Base-by-base conservation (phyloP, 2,797 vertebrate genomes). In the Staurois parvus region DNA sequence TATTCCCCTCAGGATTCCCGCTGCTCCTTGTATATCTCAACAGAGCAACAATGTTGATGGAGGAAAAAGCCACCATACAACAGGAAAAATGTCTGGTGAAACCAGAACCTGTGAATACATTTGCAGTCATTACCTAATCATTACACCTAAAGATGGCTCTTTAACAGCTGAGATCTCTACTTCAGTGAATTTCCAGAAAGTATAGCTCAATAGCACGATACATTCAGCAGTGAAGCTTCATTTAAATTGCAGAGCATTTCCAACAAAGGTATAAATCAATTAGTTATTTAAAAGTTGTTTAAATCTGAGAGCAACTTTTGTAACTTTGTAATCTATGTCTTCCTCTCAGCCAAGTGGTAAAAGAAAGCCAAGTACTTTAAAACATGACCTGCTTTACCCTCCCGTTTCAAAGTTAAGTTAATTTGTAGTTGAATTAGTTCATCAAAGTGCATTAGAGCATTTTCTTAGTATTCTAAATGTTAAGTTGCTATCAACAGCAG, bases 341-440 rank as follows among this genome's bases (percentile, higher is more conserved):
- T 86, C 74, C 75, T 83, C 56, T 79, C 56, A 83, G 85, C 56
- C 75, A 82, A 83, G 80, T 78, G 56, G 68, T 83, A 83, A 86
- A 79, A 73, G 74, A 72, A 83, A 83, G 85, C 80, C 34, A 79
- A 83, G 80, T 80, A 86, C 80, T 86, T 86, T 83, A 83, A 72
- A 83, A 83, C 69, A 30, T 83, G 85, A 83, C 85, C 85, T 83
- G 80, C 68, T 83, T 86, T 86, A 73, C 74, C 79, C 79, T 83
- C 37, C 80, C 69, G 40, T 78, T 83, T 86, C 32, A 77, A 86
- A 83, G 80, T 73, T 79, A 86, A 86, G 80, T 83, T 86, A 86
- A 86, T 86, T 86, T 83, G 80, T 68, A 86, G 80, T 79, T 83
- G 75, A 83, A 86, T 86, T 86, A 86, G 85, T 86, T 86, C 85